A percentile compares a stretch with the other conserved stretches of the same genome.
phyloP scores from a whole-genome alignment of 2,888 invertebrate genomes.

The Caenorhabditis panamensis region DNA sequence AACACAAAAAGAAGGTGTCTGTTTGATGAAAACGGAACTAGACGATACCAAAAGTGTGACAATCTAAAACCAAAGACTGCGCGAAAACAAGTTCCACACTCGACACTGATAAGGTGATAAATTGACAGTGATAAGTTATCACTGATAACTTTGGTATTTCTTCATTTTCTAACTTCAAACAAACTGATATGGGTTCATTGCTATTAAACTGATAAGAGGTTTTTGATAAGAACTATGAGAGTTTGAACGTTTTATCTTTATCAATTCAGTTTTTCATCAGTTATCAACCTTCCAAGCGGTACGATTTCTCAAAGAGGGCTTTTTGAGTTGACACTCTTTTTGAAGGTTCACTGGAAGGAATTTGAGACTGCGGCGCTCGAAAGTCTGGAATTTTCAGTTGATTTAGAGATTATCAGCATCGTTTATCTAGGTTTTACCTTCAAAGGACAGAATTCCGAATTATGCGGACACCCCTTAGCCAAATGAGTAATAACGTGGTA shows the following conservation, averaged over 20 bases:
- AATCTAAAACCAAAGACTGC: neutral
- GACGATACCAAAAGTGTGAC: neutral
- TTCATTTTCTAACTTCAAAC: too few species aligned
- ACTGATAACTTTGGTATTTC: neutral
- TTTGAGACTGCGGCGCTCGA: conserved; percentile 59
- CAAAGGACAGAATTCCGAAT: conserved; percentile 71
- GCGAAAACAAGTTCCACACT: neutral
- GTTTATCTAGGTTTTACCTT: conserved; percentile 53
- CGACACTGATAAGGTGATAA: neutral
- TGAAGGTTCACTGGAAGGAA: conserved; percentile 58
- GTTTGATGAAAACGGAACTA: neutral
- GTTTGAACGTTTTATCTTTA: too few species aligned
- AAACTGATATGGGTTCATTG: neutral
- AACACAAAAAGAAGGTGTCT: neutral
- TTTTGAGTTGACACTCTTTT: conserved; percentile 49
- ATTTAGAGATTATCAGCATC: too few species aligned
- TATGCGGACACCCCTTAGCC: conserved; percentile 72
- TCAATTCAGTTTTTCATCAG: neutral
- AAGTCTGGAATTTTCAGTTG: conserved; percentile 43
- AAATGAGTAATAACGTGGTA: conserved; percentile 75
- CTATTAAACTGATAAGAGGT: neutral
- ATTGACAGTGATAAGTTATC: neutral
- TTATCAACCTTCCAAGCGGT: conserved; percentile 26
- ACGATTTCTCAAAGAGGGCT: conserved; percentile 10
- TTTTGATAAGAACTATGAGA: neutral